Percentiles rank a stretch among this genome's conserved stretches.
These are phyloP conservation scores for Catostomus latipinnis DNA, from an alignment of 2,797 vertebrate genomes.

Conservation along the genomic window DNA sequence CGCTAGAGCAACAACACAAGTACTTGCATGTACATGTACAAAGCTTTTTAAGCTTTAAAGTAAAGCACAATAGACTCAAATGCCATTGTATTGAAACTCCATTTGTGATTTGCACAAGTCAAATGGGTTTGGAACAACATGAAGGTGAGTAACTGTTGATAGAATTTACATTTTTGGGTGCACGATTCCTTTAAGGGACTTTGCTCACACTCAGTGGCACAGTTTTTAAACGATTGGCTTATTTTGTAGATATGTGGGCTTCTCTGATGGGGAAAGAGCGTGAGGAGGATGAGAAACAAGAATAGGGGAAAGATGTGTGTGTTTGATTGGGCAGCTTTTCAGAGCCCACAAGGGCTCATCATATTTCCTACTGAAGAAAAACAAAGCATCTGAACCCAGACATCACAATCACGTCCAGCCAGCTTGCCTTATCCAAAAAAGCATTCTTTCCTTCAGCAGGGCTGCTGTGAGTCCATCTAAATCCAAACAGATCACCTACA, in stretches of 20 bases:
- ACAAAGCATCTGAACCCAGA: slow-evolving; percentile 66
- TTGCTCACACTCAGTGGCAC: slow-evolving; percentile 24
- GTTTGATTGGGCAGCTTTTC: slow-evolving; percentile 64
- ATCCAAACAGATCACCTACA: slow-evolving; percentile 59
- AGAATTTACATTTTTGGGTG: no score
- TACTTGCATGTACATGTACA: no score
- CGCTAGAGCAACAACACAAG: no score
- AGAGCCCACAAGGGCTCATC: slow-evolving; percentile 62
- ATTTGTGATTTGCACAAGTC: no score
- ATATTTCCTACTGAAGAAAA: slow-evolving; percentile 64
- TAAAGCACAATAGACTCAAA: no score
- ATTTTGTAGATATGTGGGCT: slow-evolving; percentile 53
- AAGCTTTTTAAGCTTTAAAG: no score
- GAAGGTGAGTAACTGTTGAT: no score
- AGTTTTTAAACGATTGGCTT: slow-evolving; percentile 23
- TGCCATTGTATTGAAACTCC: no score
- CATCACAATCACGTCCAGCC: slow-evolving; percentile 62
- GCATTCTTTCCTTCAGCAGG: slow-evolving; percentile 64
- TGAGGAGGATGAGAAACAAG: slow-evolving; percentile 52
- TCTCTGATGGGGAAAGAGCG: slow-evolving; percentile 48
- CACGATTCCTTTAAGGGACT: no score
- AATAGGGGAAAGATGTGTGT: slow-evolving; percentile 53
- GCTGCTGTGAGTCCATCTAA: slow-evolving; percentile 57
- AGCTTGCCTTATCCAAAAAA: slow-evolving; percentile 57
- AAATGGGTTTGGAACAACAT: no score